Evolutionary conservation across 2,888 invertebrate species (phyloP).

Genomic region (Megaustenia siamemsis): DNA sequence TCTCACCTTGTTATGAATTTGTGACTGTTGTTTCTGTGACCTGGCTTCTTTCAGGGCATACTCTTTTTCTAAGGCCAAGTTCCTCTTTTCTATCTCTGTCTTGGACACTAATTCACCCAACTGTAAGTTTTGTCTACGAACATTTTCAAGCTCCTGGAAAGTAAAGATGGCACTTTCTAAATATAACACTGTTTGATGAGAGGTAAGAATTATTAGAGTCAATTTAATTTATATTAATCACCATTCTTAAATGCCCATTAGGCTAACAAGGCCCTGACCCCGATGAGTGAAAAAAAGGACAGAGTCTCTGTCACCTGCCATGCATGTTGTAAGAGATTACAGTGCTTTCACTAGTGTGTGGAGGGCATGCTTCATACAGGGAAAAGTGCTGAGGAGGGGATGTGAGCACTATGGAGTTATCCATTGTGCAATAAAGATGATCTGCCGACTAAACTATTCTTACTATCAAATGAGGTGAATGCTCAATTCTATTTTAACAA

Average conservation of each 20-base stretch:
- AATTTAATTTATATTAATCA: background rate
- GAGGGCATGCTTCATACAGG: too few species aligned
- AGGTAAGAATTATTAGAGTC: background rate
- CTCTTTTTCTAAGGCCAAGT: constrained; percentile 45
- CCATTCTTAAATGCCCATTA: background rate
- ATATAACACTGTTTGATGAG: background rate
- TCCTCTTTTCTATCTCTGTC: constrained; percentile 21
- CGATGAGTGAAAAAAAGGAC: too few species aligned
- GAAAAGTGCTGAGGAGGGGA: too few species aligned
- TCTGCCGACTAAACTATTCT: too few species aligned
- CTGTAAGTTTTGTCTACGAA: constrained; percentile 34
- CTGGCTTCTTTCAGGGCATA: constrained; percentile 34
- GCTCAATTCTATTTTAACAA: too few species aligned
- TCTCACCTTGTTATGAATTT: constrained; percentile 43
- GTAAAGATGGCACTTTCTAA: background rate
- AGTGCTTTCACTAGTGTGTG: too few species aligned
- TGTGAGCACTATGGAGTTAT: too few species aligned
- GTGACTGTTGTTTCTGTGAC: constrained; percentile 31
- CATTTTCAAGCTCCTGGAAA: constrained; percentile 33
- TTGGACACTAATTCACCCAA: constrained; percentile 33
- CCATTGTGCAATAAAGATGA: too few species aligned
- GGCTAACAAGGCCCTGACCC: background rate
- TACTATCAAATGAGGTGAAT: too few species aligned
- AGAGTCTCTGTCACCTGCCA: too few species aligned
- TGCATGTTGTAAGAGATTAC: too few species aligned